These are phyloP conservation scores for Rhingia rostrata DNA, from an alignment of 2,888 invertebrate genomes.

Conservation along the genomic window DNA sequence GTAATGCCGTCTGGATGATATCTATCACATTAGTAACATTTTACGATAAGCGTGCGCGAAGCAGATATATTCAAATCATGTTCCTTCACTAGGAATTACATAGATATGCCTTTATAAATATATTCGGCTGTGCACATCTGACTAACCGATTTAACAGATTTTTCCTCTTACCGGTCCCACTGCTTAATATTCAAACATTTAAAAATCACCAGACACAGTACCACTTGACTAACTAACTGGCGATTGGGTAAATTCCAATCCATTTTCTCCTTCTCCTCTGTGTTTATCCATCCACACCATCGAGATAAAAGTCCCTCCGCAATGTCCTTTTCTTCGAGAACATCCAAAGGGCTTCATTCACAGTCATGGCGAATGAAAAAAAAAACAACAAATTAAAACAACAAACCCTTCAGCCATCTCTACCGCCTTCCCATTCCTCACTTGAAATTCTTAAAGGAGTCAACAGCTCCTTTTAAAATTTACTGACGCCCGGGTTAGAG, in stretches of 20 bases:
- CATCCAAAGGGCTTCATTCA: conserved; percentile 46
- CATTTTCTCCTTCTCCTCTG: neutral
- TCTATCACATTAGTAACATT: no score
- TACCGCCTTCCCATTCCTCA: neutral
- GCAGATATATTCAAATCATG: no score
- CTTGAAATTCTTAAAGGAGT: conserved; percentile 32
- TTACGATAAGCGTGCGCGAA: no score
- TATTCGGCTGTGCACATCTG: no score
- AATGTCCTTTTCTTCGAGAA: conserved; percentile 46
- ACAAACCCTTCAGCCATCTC: conserved; percentile 5
- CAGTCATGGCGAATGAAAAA: conserved; percentile 14
- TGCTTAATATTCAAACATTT: neutral
- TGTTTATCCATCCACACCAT: neutral
- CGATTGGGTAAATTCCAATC: conserved; percentile 19
- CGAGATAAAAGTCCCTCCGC: conserved; percentile 6
- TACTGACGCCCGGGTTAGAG: conserved; percentile 53
- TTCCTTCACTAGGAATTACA: no score
- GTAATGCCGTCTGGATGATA: no score
- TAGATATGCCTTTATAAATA: no score
- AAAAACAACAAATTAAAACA: conserved; percentile 29
- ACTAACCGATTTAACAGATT: no score
- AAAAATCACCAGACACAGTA: conserved; percentile 10
- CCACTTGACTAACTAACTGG: conserved; percentile 38
- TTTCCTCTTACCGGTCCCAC: neutral
- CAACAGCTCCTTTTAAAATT: conserved; percentile 61